These are phyloP conservation scores for Gortyna flavago DNA, from an alignment of 2,888 invertebrate species.

Conservation along the genomic window DNA sequence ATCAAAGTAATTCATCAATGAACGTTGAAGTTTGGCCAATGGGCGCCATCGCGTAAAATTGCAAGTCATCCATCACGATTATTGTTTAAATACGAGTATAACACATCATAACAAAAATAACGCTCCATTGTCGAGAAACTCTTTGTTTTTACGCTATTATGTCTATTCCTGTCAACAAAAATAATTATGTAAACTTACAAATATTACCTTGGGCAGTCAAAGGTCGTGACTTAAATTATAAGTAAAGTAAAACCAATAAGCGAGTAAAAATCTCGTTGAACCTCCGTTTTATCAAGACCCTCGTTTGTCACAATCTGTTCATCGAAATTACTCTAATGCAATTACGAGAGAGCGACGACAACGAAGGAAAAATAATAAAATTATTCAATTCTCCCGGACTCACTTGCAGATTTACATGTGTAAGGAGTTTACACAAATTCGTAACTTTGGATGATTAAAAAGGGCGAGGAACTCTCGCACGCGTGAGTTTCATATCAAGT, in stretches of 20 bases:
- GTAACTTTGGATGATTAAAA: slow-evolving; percentile 59
- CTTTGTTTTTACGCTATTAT: slow-evolving; percentile 7
- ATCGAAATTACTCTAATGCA: slow-evolving; percentile 77
- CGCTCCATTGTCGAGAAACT: not conserved
- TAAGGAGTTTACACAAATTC: slow-evolving; percentile 58
- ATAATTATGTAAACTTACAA: not conserved
- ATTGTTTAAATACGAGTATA: slow-evolving; percentile 15
- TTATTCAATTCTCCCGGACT: slow-evolving; percentile 64
- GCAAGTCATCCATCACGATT: slow-evolving; percentile 27
- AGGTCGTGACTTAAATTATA: not conserved
- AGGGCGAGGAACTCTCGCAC: slow-evolving; percentile 36
- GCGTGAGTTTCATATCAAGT: slow-evolving; percentile 49
- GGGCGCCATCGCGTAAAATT: slow-evolving; percentile 1
- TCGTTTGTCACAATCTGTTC: slow-evolving; percentile 77
- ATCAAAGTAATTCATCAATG: slow-evolving; percentile 46
- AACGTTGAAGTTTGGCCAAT: slow-evolving; percentile 17
- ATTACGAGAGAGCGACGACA: slow-evolving; percentile 68
- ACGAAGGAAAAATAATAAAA: slow-evolving; percentile 69
- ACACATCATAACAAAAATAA: slow-evolving; percentile 16
- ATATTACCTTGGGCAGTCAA: not conserved
- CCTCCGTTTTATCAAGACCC: slow-evolving; percentile 67
- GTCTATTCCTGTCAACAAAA: not conserved
- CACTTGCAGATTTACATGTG: slow-evolving; percentile 61
- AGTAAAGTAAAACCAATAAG: slow-evolving; percentile 28
- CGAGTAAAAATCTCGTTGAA: slow-evolving; percentile 48